phyloP scores from a whole-genome alignment of 2,888 invertebrate species.

The Drosophila vallismaia region DNA sequence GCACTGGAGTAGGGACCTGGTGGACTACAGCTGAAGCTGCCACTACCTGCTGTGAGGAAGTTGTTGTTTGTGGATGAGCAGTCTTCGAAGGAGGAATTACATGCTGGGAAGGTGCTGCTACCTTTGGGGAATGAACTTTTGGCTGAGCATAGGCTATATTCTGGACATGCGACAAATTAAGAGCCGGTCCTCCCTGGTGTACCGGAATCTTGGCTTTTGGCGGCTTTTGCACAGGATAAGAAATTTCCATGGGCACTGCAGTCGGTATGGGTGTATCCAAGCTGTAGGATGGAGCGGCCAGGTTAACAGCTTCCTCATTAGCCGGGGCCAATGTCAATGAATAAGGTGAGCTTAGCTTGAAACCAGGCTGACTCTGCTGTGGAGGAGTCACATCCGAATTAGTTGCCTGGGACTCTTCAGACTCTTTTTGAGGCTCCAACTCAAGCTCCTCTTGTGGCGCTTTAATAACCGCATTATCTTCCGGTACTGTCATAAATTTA shows the following conservation, averaged over 20 bases:
- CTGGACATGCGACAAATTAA: background rate
- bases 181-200: conserved; percentile 1
- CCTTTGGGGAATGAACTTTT: background rate
- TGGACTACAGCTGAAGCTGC: background rate
- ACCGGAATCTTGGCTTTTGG: conserved; percentile 2
- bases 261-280: conserved; percentile 53
- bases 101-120: background rate
- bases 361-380: conserved; percentile 6
- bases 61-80: background rate
- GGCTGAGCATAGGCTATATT: background rate
- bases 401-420: background rate
- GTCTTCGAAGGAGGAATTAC: background rate
- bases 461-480: background rate
- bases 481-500: conserved; percentile 26
- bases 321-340: conserved; percentile 19
- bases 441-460: background rate
- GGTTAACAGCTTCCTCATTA: conserved; percentile 27
- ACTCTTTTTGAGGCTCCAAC: background rate
- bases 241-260: conserved; percentile 54
- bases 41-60: background rate
- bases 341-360: conserved; percentile 31
- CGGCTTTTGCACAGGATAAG: conserved; percentile 36
- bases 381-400: background rate
- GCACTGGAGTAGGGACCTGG: background rate
- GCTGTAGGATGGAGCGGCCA: conserved; percentile 40